phyloP scores from a whole-genome alignment of 2,113 vertebrate species.

The Psettodes erumei region DNA sequence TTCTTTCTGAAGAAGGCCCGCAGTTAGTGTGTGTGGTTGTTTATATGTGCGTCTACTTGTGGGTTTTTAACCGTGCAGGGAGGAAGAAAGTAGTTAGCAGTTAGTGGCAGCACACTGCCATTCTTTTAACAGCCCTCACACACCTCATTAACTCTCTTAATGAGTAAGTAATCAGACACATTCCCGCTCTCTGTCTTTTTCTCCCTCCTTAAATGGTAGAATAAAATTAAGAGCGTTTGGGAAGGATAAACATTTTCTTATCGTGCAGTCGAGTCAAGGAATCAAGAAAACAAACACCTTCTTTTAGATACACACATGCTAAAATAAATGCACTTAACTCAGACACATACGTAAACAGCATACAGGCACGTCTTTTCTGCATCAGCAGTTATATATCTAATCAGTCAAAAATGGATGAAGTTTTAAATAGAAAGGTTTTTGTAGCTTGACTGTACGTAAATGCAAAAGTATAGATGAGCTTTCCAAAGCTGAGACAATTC shows the following conservation, averaged over 20 bases:
- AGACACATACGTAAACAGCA: not conserved
- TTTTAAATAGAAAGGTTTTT: slow-evolving; percentile 8
- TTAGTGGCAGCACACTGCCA: slow-evolving; percentile 76
- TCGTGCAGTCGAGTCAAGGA: slow-evolving; percentile 34
- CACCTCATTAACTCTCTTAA: slow-evolving; percentile 86
- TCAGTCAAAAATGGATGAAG: no score
- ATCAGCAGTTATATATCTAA: slow-evolving; percentile 30
- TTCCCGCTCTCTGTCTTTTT: slow-evolving; percentile 47
- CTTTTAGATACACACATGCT: slow-evolving; percentile 16
- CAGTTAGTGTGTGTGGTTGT: slow-evolving; percentile 51
- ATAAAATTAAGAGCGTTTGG: slow-evolving; percentile 59
- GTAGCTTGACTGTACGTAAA: not conserved
- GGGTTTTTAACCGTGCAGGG: slow-evolving; percentile 55
- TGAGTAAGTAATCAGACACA: slow-evolving; percentile 86
- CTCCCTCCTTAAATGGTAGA: slow-evolving; percentile 47
- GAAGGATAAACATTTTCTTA: slow-evolving; percentile 63
- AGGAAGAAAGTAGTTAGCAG: slow-evolving; percentile 77
- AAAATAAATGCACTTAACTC: slow-evolving; percentile 28
- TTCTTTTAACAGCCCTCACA: slow-evolving; percentile 79
- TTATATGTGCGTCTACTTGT: slow-evolving; percentile 63
- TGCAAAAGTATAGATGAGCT: slow-evolving; percentile 1
- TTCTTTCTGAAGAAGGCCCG: slow-evolving; percentile 28
- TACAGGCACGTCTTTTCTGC: slow-evolving; percentile 12
- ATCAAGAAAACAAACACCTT: slow-evolving; percentile 58
- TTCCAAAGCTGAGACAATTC: no score